Percentiles rank a stretch among this genome's conserved stretches.
Conservation (phyloP, 2,797 vertebrate species). For the Jordanella pulchra region DNA sequence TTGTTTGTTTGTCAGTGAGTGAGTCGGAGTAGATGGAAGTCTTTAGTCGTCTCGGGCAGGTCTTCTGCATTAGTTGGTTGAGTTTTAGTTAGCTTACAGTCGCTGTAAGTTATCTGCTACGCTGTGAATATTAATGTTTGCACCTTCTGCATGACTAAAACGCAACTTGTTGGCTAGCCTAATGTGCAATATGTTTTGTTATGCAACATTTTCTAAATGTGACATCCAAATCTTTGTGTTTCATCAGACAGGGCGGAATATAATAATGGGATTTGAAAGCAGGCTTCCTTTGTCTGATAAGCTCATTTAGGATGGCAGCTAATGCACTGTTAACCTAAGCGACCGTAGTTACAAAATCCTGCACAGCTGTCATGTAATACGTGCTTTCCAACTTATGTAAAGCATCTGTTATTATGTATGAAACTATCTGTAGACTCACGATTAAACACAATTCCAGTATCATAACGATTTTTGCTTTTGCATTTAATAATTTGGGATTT, state of each 20-base stretch:
- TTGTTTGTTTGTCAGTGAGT: slow-evolving; percentile 4
- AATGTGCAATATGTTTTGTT: slow-evolving; percentile 18
- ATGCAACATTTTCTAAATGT: slow-evolving; percentile 34
- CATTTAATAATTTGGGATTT: neutral
- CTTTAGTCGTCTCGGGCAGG: neutral
- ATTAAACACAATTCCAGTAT: no score
- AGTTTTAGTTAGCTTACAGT: neutral
- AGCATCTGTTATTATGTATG: neutral
- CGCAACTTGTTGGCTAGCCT: slow-evolving; percentile 21
- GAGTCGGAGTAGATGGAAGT: slow-evolving; percentile 12
- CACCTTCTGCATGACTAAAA: neutral
- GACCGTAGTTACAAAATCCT: neutral
- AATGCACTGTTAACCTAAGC: neutral
- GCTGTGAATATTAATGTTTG: neutral
- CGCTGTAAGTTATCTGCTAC: neutral
- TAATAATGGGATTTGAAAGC: no score
- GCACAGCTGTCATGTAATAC: neutral
- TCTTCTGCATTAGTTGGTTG: neutral
- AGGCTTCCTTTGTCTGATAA: neutral
- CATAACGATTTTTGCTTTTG: neutral
- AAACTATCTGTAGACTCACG: neutral
- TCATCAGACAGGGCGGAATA: neutral
- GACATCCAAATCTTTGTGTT: neutral
- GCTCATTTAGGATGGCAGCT: slow-evolving; percentile 1
- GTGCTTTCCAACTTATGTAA: neutral